phyloP scores from a whole-genome alignment of 2,113 vertebrate genomes.

The Neodontobutis hainanensis region DNA sequence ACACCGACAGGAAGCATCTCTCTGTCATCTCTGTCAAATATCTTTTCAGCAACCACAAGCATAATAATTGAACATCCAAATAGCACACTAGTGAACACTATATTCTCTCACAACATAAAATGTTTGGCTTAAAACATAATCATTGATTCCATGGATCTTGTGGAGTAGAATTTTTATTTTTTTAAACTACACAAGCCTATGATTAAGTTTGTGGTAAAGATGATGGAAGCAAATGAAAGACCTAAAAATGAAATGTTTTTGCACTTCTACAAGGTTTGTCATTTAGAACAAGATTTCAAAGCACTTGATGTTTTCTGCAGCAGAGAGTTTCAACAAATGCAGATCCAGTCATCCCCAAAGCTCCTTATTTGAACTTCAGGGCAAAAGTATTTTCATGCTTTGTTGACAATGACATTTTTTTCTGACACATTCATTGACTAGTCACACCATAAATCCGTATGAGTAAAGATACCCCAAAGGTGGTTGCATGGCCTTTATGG shows the following conservation, averaged over 20 bases:
- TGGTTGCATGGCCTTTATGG: not conserved
- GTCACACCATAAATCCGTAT: conserved; percentile 16
- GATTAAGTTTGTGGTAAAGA: conserved; percentile 42
- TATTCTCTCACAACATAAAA: conserved; percentile 15
- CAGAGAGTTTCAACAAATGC: too few relatives aligned
- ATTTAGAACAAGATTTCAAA: too few relatives aligned
- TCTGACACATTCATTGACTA: conserved; percentile 11
- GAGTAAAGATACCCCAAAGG: conserved; percentile 15
- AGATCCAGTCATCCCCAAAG: too few relatives aligned
- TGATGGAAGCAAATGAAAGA: conserved; percentile 47
- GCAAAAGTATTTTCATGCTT: conserved; percentile 8
- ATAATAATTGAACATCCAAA: conserved; percentile 26
- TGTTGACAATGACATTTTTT: conserved; percentile 14
- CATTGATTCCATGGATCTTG: conserved; percentile 9
- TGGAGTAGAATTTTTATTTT: too few relatives aligned
- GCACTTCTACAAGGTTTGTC: not conserved
- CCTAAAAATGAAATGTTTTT: not conserved
- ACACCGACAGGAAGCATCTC: conserved; percentile 1
- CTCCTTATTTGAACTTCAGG: too few relatives aligned
- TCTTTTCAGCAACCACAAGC: not conserved
- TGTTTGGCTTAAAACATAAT: conserved; percentile 33
- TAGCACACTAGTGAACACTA: conserved; percentile 23
- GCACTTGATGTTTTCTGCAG: too few relatives aligned
- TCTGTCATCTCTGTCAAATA: conserved; percentile 8
- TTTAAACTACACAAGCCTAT: conserved; percentile 13